Conservation (phyloP, 2,888 invertebrate species). For the Nephrotoma appendiculata region DNA sequence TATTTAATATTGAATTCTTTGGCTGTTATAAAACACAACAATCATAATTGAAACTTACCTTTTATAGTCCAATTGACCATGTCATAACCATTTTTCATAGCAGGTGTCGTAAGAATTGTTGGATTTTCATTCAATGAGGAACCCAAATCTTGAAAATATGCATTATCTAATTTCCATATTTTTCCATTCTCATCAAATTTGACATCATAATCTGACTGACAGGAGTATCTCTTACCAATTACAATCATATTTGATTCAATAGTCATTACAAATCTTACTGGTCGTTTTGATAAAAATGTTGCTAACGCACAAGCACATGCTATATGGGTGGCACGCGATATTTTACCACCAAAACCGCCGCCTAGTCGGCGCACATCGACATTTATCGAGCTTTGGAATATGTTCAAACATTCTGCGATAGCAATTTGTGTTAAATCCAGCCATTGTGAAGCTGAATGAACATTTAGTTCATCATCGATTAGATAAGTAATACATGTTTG, state of each 20-base stretch:
- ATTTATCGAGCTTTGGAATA: slow-evolving; percentile 24
- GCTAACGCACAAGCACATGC: slow-evolving; percentile 52
- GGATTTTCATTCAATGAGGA: slow-evolving; percentile 36
- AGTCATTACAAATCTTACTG: slow-evolving; percentile 45
- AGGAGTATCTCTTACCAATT: slow-evolving; percentile 42
- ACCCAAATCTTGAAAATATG: slow-evolving; percentile 39
- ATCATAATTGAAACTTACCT: slow-evolving; percentile 25
- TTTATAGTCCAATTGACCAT: slow-evolving; percentile 39
- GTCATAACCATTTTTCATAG: slow-evolving; percentile 40
- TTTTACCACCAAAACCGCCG: slow-evolving; percentile 40
- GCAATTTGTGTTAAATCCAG: slow-evolving; percentile 40
- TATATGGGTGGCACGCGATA: slow-evolving; percentile 35
- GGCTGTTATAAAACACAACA: too few relatives aligned
- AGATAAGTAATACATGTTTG: slow-evolving; percentile 45
- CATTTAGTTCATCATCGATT: slow-evolving; percentile 51
- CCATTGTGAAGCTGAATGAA: slow-evolving; percentile 45
- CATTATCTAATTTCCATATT: slow-evolving; percentile 45
- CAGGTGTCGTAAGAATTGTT: slow-evolving; percentile 26
- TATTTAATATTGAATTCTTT: too few relatives aligned
- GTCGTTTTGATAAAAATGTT: slow-evolving; percentile 39
- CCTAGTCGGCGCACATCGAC: slow-evolving; percentile 58
- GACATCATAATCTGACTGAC: slow-evolving; percentile 40
- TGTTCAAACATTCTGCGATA: slow-evolving; percentile 41
- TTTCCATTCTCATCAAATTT: slow-evolving; percentile 45
- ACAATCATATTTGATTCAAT: slow-evolving; percentile 48